Evolutionary conservation across 1,140 invertebrate species (phyloP).

Genomic region (Drosophila pseudoobscura): DNA sequence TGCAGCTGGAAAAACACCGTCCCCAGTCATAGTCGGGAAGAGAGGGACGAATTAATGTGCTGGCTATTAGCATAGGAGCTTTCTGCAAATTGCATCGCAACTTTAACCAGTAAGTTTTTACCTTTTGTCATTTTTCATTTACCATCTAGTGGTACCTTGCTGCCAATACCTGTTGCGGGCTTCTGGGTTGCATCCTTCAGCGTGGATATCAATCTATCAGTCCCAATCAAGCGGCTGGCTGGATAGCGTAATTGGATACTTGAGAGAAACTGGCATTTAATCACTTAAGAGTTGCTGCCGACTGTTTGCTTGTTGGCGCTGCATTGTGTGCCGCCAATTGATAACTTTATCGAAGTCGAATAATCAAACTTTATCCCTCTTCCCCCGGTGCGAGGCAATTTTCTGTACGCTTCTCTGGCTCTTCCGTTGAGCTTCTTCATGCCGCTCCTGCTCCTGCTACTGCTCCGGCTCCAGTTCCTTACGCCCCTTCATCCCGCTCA

Average conservation of each 20-base stretch:
- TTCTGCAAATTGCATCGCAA: slow-evolving; percentile 44
- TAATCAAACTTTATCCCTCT: slow-evolving; percentile 36
- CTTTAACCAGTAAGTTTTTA: slow-evolving; percentile 16
- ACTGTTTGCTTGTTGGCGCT: slow-evolving; percentile 1
- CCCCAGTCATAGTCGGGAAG: not conserved
- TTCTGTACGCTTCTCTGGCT: slow-evolving; percentile 25
- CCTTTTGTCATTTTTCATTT: slow-evolving; percentile 10
- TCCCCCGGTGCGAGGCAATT: not conserved
- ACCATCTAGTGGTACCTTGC: not conserved
- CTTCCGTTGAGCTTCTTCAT: slow-evolving; percentile 10
- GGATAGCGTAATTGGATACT: slow-evolving; percentile 32
- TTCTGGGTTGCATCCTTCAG: slow-evolving; percentile 16
- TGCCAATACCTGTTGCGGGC: slow-evolving; percentile 36
- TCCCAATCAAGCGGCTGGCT: slow-evolving; percentile 8
- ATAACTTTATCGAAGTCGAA: slow-evolving; percentile 39
- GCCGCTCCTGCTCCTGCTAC: not conserved
- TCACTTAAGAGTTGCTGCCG: slow-evolving; percentile 35
- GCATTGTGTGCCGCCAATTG: slow-evolving; percentile 16
- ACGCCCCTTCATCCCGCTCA: too few species aligned
- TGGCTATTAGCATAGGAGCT: slow-evolving; percentile 48
- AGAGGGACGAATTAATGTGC: slow-evolving; percentile 40
- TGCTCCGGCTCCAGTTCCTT: not conserved
- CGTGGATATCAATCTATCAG: slow-evolving; percentile 32
- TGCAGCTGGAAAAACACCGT: slow-evolving; percentile 25
- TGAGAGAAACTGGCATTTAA: slow-evolving; percentile 27